A percentile compares a stretch with the other conserved stretches of the same genome.
These are phyloP conservation scores for Heterohyrax brucei DNA, from an alignment of 2,797 vertebrate genomes.

Conservation along the genomic window DNA sequence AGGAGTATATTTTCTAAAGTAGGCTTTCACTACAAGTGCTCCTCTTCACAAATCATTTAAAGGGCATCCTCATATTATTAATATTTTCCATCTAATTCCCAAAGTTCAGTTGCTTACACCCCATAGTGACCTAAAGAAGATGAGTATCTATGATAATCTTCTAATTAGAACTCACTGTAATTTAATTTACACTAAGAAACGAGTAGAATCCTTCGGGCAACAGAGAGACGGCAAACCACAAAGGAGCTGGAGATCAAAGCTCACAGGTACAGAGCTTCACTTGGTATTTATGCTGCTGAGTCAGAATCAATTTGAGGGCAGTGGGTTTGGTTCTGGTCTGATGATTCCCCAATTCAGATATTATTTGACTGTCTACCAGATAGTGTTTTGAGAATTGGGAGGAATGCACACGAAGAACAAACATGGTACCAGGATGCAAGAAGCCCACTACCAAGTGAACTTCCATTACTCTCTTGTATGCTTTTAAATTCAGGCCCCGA, in stretches of 20 bases:
- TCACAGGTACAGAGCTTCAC: not conserved
- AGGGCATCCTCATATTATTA: constrained; percentile 40
- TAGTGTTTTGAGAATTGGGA: not conserved
- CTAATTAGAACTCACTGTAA: constrained; percentile 21
- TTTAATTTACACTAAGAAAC: constrained; percentile 53
- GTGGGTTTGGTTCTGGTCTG: too few relatives aligned
- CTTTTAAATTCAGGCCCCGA: constrained; percentile 33
- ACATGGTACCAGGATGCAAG: not conserved
- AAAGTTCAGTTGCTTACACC: constrained; percentile 56
- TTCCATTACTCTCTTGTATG: not conserved
- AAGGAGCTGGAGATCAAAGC: constrained; percentile 21
- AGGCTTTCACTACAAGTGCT: not conserved
- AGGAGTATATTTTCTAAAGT: constrained; percentile 24
- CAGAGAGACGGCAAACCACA: constrained; percentile 3
- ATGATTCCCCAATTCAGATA: not conserved
- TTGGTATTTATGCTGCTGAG: not conserved
- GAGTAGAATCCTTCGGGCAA: constrained; percentile 30
- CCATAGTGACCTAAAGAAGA: not conserved
- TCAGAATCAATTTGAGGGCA: too few relatives aligned
- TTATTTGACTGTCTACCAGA: not conserved
- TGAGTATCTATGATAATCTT: constrained; percentile 40
- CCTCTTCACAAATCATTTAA: constrained; percentile 47
- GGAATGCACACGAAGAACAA: not conserved
- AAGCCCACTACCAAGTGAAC: not conserved
- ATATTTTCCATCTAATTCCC: constrained; percentile 29